Evolutionary conservation across 2,797 vertebrate species (phyloP).

Genomic region (Enteromius trimaculatus): DNA sequence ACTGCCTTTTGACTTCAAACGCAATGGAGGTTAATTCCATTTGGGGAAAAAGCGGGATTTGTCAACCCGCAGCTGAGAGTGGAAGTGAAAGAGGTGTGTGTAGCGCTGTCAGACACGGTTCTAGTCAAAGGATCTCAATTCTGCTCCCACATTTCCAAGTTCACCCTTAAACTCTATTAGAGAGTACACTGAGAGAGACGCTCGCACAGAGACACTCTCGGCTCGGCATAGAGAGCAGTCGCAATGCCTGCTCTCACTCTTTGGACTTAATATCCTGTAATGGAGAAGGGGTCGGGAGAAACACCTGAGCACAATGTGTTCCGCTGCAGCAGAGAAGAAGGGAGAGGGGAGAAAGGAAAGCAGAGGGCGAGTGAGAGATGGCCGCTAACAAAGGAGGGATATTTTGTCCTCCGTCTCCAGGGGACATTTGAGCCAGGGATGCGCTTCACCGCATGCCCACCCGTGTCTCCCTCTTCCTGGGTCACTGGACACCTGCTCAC

Average conservation of each 20-base stretch:
- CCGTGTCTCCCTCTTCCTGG: slow-evolving; percentile 37
- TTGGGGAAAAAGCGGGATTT: slow-evolving; percentile 42
- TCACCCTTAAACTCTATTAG: slow-evolving; percentile 53
- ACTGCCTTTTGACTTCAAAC: slow-evolving; percentile 45
- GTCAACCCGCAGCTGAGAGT: slow-evolving; percentile 29
- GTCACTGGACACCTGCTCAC: slow-evolving; percentile 49
- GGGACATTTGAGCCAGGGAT: slow-evolving; percentile 55
- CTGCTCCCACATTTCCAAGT: slow-evolving; percentile 32
- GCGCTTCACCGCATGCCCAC: slow-evolving; percentile 47
- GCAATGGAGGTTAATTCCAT: slow-evolving; percentile 53
- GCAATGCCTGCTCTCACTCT: slow-evolving; percentile 8
- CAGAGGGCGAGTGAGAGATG: slow-evolving; percentile 34
- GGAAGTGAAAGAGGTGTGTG: slow-evolving; percentile 23
- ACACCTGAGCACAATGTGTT: slow-evolving; percentile 45
- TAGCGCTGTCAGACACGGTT: slow-evolving; percentile 16
- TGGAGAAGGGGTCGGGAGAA: slow-evolving; percentile 45
- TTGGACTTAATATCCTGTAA: slow-evolving; percentile 55
- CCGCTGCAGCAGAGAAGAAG: slow-evolving; percentile 14
- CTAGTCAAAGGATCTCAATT: slow-evolving; percentile 30
- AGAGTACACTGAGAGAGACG: slow-evolving; percentile 28
- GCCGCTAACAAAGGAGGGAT: slow-evolving; percentile 35
- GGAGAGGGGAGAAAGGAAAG: slow-evolving; percentile 54
- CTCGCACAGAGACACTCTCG: slow-evolving; percentile 8
- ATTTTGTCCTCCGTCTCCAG: slow-evolving; percentile 33
- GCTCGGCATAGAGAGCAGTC: neutral